These are phyloP conservation scores for Muntiacus muntjak DNA, from an alignment of 2,113 vertebrate genomes.

Conservation along the genomic window DNA sequence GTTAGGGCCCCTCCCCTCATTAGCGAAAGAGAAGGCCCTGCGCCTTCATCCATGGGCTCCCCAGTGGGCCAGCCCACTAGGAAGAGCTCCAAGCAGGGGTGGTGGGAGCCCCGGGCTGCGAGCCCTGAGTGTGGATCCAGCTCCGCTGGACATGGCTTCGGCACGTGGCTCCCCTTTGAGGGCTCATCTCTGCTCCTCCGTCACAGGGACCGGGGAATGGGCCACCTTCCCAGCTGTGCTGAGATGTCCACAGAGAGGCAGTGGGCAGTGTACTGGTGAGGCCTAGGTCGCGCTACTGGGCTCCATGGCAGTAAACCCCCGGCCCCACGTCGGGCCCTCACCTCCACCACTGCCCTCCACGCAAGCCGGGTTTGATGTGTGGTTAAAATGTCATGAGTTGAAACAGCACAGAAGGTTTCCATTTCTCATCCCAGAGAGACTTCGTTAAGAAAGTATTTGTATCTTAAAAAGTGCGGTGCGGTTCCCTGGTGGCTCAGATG, in stretches of 20 bases:
- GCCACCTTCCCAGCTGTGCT: accelerated
- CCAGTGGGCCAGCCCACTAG: not conserved
- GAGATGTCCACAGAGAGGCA: accelerated
- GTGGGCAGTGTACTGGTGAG: accelerated
- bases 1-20: accelerated
- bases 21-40: not conserved
- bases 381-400: not conserved
- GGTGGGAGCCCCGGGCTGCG: accelerated
- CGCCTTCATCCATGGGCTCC: accelerated
- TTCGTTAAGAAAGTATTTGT: not conserved
- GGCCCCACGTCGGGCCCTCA: accelerated
- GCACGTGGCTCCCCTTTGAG: accelerated
- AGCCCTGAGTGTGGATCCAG: not conserved
- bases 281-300: accelerated
- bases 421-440: not conserved
- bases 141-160: accelerated
- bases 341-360: accelerated
- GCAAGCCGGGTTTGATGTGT: accelerated
- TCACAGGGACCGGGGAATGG: accelerated
- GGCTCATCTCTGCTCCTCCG: too few species aligned
- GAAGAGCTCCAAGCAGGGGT: accelerated
- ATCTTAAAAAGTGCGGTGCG: not conserved
- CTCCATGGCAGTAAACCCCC: accelerated
- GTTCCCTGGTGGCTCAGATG: not conserved
- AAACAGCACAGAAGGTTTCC: not conserved